Evolutionary conservation across 2,113 vertebrate species (phyloP).

Genomic region (Ctenodactylus gundi): DNA sequence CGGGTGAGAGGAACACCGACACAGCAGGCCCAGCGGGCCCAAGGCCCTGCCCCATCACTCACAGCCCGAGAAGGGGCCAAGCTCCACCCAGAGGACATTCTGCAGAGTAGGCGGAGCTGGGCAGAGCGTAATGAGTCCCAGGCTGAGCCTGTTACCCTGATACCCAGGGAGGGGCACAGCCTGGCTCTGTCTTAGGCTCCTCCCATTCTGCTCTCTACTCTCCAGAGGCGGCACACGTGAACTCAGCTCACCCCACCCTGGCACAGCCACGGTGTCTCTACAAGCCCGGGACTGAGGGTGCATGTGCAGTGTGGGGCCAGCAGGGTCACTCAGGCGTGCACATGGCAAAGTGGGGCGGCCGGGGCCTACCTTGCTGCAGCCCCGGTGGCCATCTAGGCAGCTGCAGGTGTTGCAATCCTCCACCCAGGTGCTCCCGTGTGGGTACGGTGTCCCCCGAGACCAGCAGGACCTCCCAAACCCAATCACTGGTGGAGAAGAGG

Average conservation of each 20-base stretch:
- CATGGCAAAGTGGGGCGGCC: not conserved
- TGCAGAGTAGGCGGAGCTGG: rapidly evolving
- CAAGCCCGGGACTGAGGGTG: rapidly evolving
- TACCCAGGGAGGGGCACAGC: rapidly evolving
- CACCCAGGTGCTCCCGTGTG: slow-evolving; percentile 92
- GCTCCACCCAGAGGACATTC: not conserved
- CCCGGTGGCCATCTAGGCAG: slow-evolving; percentile 88
- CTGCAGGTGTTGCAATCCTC: slow-evolving; percentile 95
- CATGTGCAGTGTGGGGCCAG: not conserved
- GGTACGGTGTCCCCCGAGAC: slow-evolving; percentile 87
- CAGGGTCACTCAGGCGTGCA: too few species aligned
- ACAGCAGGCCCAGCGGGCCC: rapidly evolving
- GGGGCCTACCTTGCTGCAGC: slow-evolving; percentile 91
- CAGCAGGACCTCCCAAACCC: slow-evolving; percentile 90
- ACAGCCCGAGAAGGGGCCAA: too few species aligned
- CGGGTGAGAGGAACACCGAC: too few species aligned
- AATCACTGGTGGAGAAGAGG: slow-evolving; percentile 82
- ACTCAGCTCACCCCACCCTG: rapidly evolving
- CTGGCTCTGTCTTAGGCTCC: not conserved
- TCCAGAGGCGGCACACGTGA: rapidly evolving
- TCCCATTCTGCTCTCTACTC: not conserved
- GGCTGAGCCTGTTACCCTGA: not conserved
- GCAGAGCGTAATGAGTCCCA: too few species aligned
- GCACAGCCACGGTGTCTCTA: not conserved
- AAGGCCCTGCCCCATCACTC: not conserved